phyloP scores from a whole-genome alignment of 1,140 invertebrate genomes.

The Trypoxylus dichotomus region DNA sequence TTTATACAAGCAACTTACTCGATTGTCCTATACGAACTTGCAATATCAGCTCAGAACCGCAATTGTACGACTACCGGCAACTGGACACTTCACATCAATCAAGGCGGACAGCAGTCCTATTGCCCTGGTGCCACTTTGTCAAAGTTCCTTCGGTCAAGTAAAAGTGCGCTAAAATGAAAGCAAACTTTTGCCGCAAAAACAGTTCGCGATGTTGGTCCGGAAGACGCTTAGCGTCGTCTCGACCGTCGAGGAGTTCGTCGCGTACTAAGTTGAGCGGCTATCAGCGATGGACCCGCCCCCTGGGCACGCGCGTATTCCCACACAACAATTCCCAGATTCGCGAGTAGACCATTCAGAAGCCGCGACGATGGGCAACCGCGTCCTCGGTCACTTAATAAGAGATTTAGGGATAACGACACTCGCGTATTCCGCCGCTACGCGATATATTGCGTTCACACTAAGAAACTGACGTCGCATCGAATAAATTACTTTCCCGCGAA shows the following conservation, averaged over 20 bases:
- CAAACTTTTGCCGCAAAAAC: slow-evolving; percentile 18
- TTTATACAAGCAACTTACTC: neutral
- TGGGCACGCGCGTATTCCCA: slow-evolving; percentile 2
- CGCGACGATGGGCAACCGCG: slow-evolving; percentile 1
- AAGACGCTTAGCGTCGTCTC: slow-evolving; percentile 8
- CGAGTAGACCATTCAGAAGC: slow-evolving; percentile 20
- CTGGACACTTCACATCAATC: neutral
- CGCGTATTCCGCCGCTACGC: neutral
- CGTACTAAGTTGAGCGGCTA: slow-evolving; percentile 17
- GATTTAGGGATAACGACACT: slow-evolving; percentile 14
- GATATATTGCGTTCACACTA: neutral
- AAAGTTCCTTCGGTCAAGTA: neutral
- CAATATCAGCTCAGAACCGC: neutral
- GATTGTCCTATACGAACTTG: neutral
- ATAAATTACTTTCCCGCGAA: neutral
- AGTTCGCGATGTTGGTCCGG: neutral
- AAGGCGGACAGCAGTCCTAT: neutral
- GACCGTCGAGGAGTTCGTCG: slow-evolving; percentile 18
- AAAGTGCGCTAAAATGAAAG: neutral
- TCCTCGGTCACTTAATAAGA: slow-evolving; percentile 17
- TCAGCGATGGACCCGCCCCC: neutral
- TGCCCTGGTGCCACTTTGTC: neutral
- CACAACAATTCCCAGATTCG: neutral
- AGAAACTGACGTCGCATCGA: neutral
- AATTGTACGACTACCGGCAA: neutral